A percentile compares a stretch with the other conserved stretches of the same genome.
Conservation (phyloP, 2,888 invertebrate genomes). For the Linnaemya tessellans region DNA sequence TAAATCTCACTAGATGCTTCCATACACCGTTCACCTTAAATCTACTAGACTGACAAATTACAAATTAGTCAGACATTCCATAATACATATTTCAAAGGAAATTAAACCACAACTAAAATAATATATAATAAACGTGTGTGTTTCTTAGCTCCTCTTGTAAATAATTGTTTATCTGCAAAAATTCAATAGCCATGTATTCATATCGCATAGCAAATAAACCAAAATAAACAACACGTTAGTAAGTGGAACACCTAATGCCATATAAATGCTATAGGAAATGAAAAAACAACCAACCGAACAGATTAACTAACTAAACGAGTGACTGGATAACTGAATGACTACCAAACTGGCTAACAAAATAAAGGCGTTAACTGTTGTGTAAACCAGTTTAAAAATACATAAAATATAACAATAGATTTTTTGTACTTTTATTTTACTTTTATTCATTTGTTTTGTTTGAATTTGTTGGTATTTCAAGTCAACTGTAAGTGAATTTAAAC, state of each 20-base stretch:
- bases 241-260: constrained; percentile 37
- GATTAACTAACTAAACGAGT: constrained; percentile 17
- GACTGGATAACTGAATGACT: constrained; percentile 17
- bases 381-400: constrained; percentile 65
- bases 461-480: constrained; percentile 55
- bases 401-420: constrained; percentile 46
- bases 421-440: constrained; percentile 36
- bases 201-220: neutral
- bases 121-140: too few relatives aligned
- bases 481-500: constrained; percentile 50
- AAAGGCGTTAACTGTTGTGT: constrained; percentile 71
- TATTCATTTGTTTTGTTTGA: constrained; percentile 47
- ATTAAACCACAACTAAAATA: too few relatives aligned
- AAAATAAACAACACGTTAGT: constrained; percentile 1
- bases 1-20: too few relatives aligned
- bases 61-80: too few relatives aligned
- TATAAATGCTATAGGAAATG: constrained; percentile 29
- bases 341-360: constrained; percentile 45
- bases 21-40: too few relatives aligned
- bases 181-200: neutral
- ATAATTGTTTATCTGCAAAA: neutral
- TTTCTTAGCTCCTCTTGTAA: neutral
- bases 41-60: too few relatives aligned
- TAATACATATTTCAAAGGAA: too few relatives aligned
- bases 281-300: constrained; percentile 30